These are phyloP conservation scores for Malurus alboscapulatus DNA, from an alignment of 2,113 vertebrate species.

Conservation along the genomic window DNA sequence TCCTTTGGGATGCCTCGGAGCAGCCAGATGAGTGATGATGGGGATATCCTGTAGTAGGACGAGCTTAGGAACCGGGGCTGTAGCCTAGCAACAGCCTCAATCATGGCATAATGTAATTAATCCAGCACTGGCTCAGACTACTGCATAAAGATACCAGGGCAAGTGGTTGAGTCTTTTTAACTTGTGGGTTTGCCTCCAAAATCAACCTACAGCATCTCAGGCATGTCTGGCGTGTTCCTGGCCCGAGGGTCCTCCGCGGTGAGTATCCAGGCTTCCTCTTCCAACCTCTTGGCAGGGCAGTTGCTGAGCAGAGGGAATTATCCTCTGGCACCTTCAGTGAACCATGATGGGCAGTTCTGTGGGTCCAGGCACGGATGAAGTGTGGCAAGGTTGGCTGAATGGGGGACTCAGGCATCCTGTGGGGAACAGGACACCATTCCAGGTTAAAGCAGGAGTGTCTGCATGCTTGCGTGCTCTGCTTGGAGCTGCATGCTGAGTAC, in stretches of 20 bases:
- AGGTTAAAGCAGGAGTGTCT: not conserved
- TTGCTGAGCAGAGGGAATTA: not conserved
- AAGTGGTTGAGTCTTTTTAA: not conserved
- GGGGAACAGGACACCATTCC: accelerated
- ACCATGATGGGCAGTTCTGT: accelerated
- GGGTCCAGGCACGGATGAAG: not conserved
- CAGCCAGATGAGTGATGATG: not conserved
- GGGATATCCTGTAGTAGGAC: not conserved
- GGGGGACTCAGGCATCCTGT: not conserved
- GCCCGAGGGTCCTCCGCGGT: accelerated
- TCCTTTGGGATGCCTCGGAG: not conserved
- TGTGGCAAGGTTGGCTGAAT: accelerated
- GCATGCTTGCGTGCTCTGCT: accelerated
- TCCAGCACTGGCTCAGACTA: not conserved
- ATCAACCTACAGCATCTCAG: not conserved
- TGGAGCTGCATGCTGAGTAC: accelerated
- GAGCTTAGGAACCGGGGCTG: not conserved
- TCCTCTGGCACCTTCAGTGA: not conserved
- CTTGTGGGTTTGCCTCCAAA: not conserved
- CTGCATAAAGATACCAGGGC: not conserved
- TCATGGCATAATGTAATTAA: not conserved
- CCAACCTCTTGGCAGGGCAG: accelerated
- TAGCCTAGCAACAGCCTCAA: constrained; percentile 44
- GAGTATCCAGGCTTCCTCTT: not conserved
- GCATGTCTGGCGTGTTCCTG: accelerated